These are phyloP conservation scores for Cotesia congregata DNA, from an alignment of 2,888 invertebrate species.

Conservation along the genomic window DNA sequence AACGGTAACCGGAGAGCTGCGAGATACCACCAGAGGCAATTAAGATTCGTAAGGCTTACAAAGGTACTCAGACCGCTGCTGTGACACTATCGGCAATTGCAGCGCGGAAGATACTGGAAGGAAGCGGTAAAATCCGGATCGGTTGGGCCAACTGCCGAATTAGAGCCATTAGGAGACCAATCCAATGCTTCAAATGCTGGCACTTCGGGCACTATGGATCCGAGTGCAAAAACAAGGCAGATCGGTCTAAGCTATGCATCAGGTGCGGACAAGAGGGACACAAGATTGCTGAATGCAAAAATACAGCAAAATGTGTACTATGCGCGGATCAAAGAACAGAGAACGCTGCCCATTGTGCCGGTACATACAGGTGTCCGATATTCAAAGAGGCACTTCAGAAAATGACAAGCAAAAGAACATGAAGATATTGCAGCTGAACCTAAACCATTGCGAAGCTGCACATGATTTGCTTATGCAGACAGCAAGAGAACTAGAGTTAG, in stretches of 20 bases:
- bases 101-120: slow-evolving; percentile 18
- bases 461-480: slow-evolving; percentile 47
- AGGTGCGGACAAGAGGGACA: no score
- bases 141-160: slow-evolving; percentile 45
- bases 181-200: slow-evolving; percentile 44
- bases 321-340: no score
- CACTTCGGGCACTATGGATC: slow-evolving; percentile 39
- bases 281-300: no score
- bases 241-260: slow-evolving; percentile 35
- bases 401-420: slow-evolving; percentile 32
- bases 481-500: slow-evolving; percentile 34
- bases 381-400: slow-evolving; percentile 39
- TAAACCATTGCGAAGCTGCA: slow-evolving; percentile 47
- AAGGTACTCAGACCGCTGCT: slow-evolving; percentile 38
- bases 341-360: slow-evolving; percentile 33
- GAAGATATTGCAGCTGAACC: slow-evolving; percentile 48
- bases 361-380: slow-evolving; percentile 40
- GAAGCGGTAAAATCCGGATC: slow-evolving; percentile 28
- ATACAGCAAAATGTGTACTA: no score
- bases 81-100: slow-evolving; percentile 28
- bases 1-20: neutral
- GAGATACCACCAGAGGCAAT: slow-evolving; percentile 13
- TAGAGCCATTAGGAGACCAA: slow-evolving; percentile 24
- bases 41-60: slow-evolving; percentile 35
- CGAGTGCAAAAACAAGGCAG: slow-evolving; percentile 33